phyloP scores from a whole-genome alignment of 2,888 invertebrate species.

The Lacanobia oleracea region DNA sequence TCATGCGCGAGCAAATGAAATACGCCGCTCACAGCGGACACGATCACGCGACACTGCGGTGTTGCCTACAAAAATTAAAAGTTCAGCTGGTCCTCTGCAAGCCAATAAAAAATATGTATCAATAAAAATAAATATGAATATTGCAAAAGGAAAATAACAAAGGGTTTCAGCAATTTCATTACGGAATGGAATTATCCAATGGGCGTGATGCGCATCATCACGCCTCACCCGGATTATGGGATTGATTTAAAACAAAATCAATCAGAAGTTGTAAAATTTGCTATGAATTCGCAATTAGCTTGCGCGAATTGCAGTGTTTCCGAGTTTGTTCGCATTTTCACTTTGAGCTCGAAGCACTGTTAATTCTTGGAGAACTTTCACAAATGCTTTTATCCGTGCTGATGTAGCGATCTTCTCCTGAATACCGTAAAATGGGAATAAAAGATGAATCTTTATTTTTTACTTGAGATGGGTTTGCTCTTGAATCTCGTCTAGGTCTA shows the following conservation, averaged over 20 bases:
- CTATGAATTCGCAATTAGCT: constrained; percentile 50
- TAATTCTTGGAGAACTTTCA: constrained; percentile 36
- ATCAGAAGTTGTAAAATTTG: constrained; percentile 39
- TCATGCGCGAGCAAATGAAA: constrained; percentile 29
- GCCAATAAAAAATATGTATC: constrained; percentile 25
- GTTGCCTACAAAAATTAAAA: constrained; percentile 19
- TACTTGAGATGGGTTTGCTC: no score
- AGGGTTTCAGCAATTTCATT: constrained; percentile 65
- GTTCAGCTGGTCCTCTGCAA: constrained; percentile 19
- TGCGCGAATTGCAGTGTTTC: constrained; percentile 38
- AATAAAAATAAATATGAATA: constrained; percentile 50
- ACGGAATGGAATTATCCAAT: constrained; percentile 69
- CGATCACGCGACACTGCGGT: constrained; percentile 21
- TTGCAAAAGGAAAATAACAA: constrained; percentile 38
- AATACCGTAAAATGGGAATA: constrained; percentile 16
- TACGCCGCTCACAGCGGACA: constrained; percentile 26
- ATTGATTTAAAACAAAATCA: constrained; percentile 51
- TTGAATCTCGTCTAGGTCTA: background rate
- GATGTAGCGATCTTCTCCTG: constrained; percentile 19
- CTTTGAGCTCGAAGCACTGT: constrained; percentile 12
- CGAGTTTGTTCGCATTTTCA: constrained; percentile 29
- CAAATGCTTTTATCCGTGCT: constrained; percentile 20
- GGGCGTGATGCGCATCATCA: constrained; percentile 56
- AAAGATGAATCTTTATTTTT: background rate
- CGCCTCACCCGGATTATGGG: constrained; percentile 60